These are phyloP conservation scores for Sebastes itinus DNA, from an alignment of 2,797 vertebrate species.

Conservation along the genomic window DNA sequence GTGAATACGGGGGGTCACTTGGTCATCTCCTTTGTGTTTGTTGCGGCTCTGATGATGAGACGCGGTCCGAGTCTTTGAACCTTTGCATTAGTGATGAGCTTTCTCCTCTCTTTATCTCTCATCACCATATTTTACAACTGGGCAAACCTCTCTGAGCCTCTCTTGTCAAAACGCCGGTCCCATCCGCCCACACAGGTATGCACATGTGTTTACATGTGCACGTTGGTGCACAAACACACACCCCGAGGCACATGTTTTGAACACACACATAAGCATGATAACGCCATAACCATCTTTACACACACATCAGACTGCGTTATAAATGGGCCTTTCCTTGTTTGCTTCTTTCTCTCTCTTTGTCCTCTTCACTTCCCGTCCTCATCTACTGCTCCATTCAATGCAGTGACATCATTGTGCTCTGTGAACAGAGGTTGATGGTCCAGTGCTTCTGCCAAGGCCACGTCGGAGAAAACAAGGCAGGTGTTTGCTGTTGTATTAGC, in stretches of 20 bases:
- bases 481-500: constrained; percentile 20
- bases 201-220: constrained; percentile 43
- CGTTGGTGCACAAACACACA: background rate
- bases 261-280: background rate
- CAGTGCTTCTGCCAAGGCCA: constrained; percentile 26
- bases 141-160: constrained; percentile 37
- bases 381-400: constrained; percentile 36
- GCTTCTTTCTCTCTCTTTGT: constrained; percentile 22
- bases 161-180: constrained; percentile 49
- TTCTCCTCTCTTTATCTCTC: constrained; percentile 62
- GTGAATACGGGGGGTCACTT: constrained; percentile 61
- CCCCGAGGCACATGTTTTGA: constrained; percentile 4
- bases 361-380: constrained; percentile 30
- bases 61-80: constrained; percentile 75
- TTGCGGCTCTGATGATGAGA: constrained; percentile 77
- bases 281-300: background rate
- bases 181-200: constrained; percentile 58
- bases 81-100: constrained; percentile 78
- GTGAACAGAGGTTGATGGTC: constrained; percentile 58
- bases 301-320: background rate
- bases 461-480: background rate
- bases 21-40: constrained; percentile 73
- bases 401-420: constrained; percentile 31
- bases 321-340: constrained; percentile 29
- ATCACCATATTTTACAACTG: constrained; percentile 72